phyloP scores from a whole-genome alignment of 2,113 vertebrate genomes.

The Hemiprocne comata region DNA sequence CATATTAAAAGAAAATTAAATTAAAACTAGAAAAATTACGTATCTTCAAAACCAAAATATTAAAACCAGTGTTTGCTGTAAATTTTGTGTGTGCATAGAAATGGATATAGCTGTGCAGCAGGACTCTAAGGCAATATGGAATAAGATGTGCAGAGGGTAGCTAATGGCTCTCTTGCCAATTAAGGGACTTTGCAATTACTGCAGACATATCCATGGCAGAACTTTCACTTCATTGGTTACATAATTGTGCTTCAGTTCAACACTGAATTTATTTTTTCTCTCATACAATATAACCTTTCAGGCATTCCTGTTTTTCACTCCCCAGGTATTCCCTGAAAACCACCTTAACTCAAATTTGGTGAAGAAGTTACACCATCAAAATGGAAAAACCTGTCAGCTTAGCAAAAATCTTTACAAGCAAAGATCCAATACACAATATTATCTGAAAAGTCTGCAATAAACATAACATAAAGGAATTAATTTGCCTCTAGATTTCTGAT shows the following conservation, averaged over 20 bases:
- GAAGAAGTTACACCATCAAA: background rate
- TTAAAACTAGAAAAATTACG: background rate
- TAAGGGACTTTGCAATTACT: background rate
- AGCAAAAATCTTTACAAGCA: background rate
- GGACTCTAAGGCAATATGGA: background rate
- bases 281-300: background rate
- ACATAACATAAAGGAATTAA: background rate
- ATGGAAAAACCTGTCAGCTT: background rate
- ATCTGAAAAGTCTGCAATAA: background rate
- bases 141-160: background rate
- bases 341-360: background rate
- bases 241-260: background rate
- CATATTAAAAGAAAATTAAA: background rate
- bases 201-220: rapidly evolving
- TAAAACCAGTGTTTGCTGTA: background rate
- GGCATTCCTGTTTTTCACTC: background rate
- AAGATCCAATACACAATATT: background rate
- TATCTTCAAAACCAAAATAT: background rate
- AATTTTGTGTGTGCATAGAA: background rate
- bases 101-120: background rate
- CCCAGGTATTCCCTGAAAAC: background rate
- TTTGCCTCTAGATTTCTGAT: background rate
- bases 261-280: background rate
- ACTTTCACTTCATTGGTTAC: background rate
- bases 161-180: background rate